Base-by-base conservation (phyloP, 2,113 vertebrate genomes). In the Corynorhinus townsendii region DNA sequence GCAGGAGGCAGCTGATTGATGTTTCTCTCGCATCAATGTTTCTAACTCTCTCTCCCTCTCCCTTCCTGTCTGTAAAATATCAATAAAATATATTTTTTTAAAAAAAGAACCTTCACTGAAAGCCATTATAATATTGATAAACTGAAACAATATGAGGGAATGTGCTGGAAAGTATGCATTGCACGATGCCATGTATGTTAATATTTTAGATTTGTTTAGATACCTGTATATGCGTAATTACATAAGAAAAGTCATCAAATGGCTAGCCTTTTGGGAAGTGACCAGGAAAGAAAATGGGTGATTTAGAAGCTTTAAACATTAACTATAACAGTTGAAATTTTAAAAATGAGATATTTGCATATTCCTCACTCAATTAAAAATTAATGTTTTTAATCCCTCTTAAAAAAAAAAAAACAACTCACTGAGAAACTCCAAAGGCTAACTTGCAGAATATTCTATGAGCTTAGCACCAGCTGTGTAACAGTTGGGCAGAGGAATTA, bases 351-450 rank as follows among this genome's bases (percentile, higher is more conserved):
- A 68, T 71, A 69, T 72, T 90, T 91, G 45, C 66, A 19, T 77
- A 77, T 56, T 86, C 40, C 12, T 88, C 11, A 62, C 47, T 84
- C 15, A 90, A 72, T 73, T 95, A 89, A 86, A 89, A 91, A 86
- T 86, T 79, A 82, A 30, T 89, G 83, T 49, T 94, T 94, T 91
- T 68, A 96, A 59, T 91, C 35, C 73, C 24, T 72, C 15, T 52
- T 73, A 68, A 79, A 96, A 19, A 92, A 68, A 19, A 90, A 68
- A 92, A 92, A n/a, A n/a, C n/a, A n/a, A 15, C 28, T 62, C n/a
- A 72, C 3, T 59, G 30, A 90, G 72, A 93, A 87, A 75, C 10
- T 88, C 68, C n/a, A 72, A 83, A 93, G 47, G 28, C 56, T 93
- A 26, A 62, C 2, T 88, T 90, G 72, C 54, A 93, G 80, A 86